These are phyloP conservation scores for Shinisaurus crocodilurus DNA, from an alignment of 2,113 vertebrate genomes.

Conservation along the genomic window DNA sequence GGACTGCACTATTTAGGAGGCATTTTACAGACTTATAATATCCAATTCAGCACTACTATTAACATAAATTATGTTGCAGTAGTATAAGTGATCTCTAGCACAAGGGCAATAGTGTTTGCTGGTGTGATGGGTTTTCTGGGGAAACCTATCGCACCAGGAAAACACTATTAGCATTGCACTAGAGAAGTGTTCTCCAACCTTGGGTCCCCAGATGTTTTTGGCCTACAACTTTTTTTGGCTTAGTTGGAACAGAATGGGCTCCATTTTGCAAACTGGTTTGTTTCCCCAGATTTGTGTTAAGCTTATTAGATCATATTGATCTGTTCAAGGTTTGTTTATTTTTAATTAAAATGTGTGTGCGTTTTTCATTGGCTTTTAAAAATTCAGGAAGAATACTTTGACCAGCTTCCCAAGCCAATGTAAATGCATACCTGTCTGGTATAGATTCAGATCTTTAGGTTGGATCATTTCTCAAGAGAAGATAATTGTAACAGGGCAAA, in stretches of 20 bases:
- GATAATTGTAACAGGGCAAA: not conserved
- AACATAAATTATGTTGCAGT: too few species aligned
- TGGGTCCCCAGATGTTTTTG: too few species aligned
- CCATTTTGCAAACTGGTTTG: conserved; percentile 26
- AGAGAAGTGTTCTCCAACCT: too few species aligned
- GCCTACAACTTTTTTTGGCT: too few species aligned
- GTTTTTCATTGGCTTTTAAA: conserved; percentile 42
- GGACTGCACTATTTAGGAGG: not conserved
- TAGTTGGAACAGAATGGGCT: not conserved
- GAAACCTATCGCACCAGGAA: too few species aligned
- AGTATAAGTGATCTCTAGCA: too few species aligned
- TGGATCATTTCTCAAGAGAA: not conserved
- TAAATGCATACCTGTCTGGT: conserved; percentile 3
- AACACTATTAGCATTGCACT: too few species aligned
- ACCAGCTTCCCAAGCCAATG: conserved; percentile 36
- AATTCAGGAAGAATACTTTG: conserved; percentile 53
- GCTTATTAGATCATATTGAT: conserved; percentile 77
- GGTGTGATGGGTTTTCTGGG: too few species aligned
- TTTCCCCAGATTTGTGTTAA: conserved; percentile 39
- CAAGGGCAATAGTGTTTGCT: too few species aligned
- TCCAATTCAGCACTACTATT: too few species aligned
- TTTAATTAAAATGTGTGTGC: not conserved
- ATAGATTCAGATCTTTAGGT: not conserved
- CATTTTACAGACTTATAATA: not conserved
- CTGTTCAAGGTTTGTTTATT: conserved; percentile 46